Conservation (phyloP, 2,888 invertebrate genomes). For the Ophion obscuratus region DNA sequence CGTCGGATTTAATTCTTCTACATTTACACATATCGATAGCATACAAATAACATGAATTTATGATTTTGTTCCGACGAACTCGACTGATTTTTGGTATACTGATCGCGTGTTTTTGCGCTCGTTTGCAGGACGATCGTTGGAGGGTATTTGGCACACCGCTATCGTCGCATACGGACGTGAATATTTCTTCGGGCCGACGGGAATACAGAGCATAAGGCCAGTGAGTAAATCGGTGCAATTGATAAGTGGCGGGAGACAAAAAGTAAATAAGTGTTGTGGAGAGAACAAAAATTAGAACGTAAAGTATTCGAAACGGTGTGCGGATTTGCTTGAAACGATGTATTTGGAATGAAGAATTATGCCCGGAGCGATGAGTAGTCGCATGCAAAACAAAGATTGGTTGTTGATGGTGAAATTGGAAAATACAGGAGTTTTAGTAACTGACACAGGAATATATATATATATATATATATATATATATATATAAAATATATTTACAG, state of each 20-base stretch:
- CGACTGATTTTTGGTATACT: not conserved
- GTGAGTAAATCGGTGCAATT: constrained; percentile 86
- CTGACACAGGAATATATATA: too few relatives aligned
- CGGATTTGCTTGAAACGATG: too few relatives aligned
- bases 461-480: too few relatives aligned
- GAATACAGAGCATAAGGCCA: constrained; percentile 92
- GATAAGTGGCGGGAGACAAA: not conserved
- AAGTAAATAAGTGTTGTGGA: not conserved
- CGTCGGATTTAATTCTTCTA: too few relatives aligned
- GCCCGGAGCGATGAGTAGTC: too few relatives aligned
- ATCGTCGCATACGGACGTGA: constrained; percentile 94
- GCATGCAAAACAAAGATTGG: too few relatives aligned
- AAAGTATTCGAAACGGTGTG: too few relatives aligned
- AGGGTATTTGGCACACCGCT: constrained; percentile 98
- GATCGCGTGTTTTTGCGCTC: not conserved
- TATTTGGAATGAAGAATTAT: too few relatives aligned
- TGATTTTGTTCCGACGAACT: not conserved
- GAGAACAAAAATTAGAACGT: not conserved
- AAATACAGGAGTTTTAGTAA: too few relatives aligned
- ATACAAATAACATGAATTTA: not conserved
- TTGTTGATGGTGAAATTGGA: too few relatives aligned
- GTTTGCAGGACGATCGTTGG: constrained; percentile 91
- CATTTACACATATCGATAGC: not conserved
- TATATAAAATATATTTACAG: too few relatives aligned
- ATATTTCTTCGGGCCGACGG: constrained; percentile 93